phyloP scores from a whole-genome alignment of 1,140 invertebrate genomes.

The Trichonephila clavipes region DNA sequence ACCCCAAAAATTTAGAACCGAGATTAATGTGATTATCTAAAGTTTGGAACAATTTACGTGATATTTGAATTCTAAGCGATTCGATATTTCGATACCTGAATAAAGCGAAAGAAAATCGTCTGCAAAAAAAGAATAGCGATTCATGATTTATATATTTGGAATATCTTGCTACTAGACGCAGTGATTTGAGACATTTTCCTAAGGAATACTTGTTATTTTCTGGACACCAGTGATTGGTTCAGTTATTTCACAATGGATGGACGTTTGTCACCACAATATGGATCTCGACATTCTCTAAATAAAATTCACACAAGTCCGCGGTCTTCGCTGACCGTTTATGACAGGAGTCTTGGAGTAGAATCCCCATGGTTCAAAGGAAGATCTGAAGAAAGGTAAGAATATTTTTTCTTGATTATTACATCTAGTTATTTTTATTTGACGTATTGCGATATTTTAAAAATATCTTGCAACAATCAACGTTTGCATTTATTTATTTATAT shows the following conservation, averaged over 20 bases:
- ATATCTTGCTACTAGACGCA: neutral
- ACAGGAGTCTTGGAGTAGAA: conserved; percentile 46
- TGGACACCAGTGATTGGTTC: neutral
- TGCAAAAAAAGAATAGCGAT: too few species aligned
- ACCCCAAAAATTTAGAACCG: too few species aligned
- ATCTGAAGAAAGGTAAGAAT: conserved; percentile 63
- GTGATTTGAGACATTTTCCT: neutral
- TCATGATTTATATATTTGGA: neutral
- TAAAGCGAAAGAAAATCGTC: too few species aligned
- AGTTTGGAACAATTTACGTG: too few species aligned
- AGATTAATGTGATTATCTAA: too few species aligned
- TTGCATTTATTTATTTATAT: too few species aligned
- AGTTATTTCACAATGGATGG: conserved; percentile 38
- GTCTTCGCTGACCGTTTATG: conserved; percentile 47
- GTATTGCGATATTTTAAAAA: too few species aligned
- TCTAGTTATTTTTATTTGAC: neutral
- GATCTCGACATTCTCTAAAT: conserved; percentile 58
- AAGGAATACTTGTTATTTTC: neutral
- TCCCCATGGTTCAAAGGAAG: conserved; percentile 52
- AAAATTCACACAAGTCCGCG: conserved; percentile 54
- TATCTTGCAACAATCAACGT: too few species aligned
- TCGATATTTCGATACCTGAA: too few species aligned
- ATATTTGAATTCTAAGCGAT: too few species aligned
- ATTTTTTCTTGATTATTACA: neutral
- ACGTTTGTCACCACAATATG: conserved; percentile 49